Evolutionary conservation across 2,888 invertebrate genomes (phyloP), one percentile per base, ranked within the genome.

Genomic region (Rhabditoides inermis): DNA sequence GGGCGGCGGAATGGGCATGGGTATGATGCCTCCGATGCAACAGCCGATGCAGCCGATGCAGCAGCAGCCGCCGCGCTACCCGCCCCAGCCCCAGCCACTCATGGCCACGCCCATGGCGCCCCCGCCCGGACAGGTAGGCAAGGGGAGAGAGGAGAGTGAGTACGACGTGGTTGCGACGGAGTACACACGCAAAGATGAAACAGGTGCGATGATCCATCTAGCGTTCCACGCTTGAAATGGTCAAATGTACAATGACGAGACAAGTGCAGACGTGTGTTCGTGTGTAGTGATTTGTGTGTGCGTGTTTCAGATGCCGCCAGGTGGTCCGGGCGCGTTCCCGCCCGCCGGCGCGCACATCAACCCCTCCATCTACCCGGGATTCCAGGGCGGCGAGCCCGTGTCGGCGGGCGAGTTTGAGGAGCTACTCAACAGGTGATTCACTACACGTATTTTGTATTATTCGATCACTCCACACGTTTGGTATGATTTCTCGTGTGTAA

Each of bases 331-430:
- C 49, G 42, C 30, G 20, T 40, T 55, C 45, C 57, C 65, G 15
- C 68, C 68, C 25, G 53, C 65, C 18, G 69, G 69, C 18, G 62
- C 68, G 4, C 64, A 69, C 55, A 58, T 69, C 46, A 69, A 69
- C 39, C 69, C 68, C 15, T 54, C 69, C 36, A 60, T 68, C 28
- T 67, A 67, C 35, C 68, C 68, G 7, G 54, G 55, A n/a, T 53
- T 54, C 36, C 37, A 41, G 25, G 25, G 28, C 4, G 41, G 18
- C 23, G 45, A 5, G 49, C 69, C 7, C 61, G 67, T 82, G 28
- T 76, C 76, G 53, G 95, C 95, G 79, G 88, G 86, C 35, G 98
- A 98, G 81, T 94, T 94, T 80, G 95, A 98, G 79, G 98, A 98
- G 78, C 89, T 92, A 51, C 92, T 98, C 88, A 85, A 87, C 53